A percentile compares a stretch with the other conserved stretches of the same genome.
These are phyloP conservation scores for Crenuchus spilurus DNA, from an alignment of 2,797 vertebrate species.

Conservation along the genomic window DNA sequence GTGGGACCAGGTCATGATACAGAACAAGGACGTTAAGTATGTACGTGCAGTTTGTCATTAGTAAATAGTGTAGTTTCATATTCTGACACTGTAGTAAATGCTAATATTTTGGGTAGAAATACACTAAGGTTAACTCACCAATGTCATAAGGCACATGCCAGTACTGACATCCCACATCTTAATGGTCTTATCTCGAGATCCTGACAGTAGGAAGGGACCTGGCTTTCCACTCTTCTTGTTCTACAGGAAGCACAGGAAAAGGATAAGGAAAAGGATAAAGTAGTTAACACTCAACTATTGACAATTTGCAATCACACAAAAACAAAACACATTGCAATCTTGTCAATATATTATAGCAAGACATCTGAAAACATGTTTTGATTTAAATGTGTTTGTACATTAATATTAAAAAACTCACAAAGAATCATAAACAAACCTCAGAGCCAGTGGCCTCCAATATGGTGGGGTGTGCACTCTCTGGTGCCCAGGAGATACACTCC, in stretches of 20 bases:
- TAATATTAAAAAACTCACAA: not conserved
- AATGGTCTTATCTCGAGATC: slow-evolving; percentile 99
- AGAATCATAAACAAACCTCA: slow-evolving; percentile 72
- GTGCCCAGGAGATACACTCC: slow-evolving; percentile 93
- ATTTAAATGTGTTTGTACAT: not conserved
- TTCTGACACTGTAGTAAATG: not conserved
- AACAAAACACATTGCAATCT: too few relatives aligned
- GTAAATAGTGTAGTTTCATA: not conserved
- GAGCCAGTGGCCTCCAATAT: slow-evolving; percentile 90
- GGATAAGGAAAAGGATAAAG: not conserved
- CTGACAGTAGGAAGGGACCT: slow-evolving; percentile 96
- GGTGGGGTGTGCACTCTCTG: slow-evolving; percentile 91
- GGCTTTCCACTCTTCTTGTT: slow-evolving; percentile 98
- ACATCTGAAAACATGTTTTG: too few relatives aligned
- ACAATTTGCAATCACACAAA: too few relatives aligned
- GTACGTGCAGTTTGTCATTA: not conserved
- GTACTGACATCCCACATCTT: slow-evolving; percentile 99
- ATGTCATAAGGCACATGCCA: slow-evolving; percentile 99
- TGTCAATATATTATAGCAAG: too few relatives aligned
- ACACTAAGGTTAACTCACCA: slow-evolving; percentile 79
- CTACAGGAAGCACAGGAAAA: slow-evolving; percentile 63
- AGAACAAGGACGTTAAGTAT: not conserved
- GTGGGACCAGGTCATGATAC: not conserved
- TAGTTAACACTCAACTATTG: not conserved
- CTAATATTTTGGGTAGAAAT: slow-evolving; percentile 2